phyloP scores from a whole-genome alignment of 2,113 vertebrate species.

The Promerops cafer region DNA sequence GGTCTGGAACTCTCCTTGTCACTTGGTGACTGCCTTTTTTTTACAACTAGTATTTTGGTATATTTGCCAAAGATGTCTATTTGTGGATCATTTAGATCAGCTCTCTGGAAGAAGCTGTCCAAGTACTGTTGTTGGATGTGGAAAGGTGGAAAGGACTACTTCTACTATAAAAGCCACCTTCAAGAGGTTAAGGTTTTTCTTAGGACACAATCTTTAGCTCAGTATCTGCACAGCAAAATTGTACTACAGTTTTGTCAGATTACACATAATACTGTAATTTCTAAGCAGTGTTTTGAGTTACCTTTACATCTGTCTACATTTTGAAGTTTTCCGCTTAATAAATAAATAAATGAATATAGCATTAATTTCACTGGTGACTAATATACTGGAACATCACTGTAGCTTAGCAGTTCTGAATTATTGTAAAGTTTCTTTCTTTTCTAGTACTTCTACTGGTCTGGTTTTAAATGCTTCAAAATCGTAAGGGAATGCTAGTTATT shows the following conservation, averaged over 20 bases:
- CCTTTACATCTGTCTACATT: background rate
- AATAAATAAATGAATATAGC: background rate
- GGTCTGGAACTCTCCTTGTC: background rate
- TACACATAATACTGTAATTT: background rate
- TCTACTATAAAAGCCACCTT: background rate
- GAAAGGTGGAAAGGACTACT: background rate
- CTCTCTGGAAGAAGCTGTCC: background rate
- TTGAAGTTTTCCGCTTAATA: background rate
- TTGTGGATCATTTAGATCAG: background rate
- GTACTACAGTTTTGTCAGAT: background rate
- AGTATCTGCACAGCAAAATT: background rate
- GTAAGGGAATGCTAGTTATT: background rate
- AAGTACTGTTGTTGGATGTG: background rate
- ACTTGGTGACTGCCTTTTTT: background rate
- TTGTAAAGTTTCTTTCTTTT: background rate
- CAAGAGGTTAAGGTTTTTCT: background rate
- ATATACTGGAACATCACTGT: background rate
- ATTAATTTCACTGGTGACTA: background rate
- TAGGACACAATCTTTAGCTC: background rate
- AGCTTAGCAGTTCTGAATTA: background rate
- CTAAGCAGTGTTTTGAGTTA: background rate
- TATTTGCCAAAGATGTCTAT: background rate
- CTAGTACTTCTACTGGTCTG: background rate
- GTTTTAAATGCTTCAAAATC: background rate
- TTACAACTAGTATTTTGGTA: background rate